Evolutionary conservation across 2,888 invertebrate genomes (phyloP).

Genomic region (Aphodius granarius): DNA sequence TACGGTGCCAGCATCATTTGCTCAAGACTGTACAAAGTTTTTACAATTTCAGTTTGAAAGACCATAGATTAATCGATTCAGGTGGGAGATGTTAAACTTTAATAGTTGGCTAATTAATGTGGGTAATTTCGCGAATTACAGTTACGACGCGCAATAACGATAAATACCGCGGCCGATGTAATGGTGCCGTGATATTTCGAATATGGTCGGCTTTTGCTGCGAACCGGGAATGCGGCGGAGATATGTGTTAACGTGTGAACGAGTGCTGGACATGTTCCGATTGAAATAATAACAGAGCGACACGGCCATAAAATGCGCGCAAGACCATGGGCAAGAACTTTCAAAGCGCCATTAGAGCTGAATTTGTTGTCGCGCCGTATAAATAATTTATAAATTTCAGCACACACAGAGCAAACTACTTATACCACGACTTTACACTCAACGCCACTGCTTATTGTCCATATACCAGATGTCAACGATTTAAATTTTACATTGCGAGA

Average conservation of each 20-base stretch:
- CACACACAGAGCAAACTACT: conserved; percentile 1
- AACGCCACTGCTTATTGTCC: background rate
- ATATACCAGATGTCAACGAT: background rate
- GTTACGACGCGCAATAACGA: background rate
- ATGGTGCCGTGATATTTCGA: background rate
- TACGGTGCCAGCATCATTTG: too few species aligned
- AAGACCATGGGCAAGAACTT: conserved; percentile 3
- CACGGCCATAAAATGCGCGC: conserved; percentile 5
- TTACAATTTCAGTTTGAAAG: too few species aligned
- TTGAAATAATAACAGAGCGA: conserved; percentile 6
- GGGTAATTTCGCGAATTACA: background rate
- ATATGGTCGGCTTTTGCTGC: background rate
- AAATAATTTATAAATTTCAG: conserved; percentile 11
- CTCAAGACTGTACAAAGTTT: too few species aligned
- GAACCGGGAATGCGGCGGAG: background rate
- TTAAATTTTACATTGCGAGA: background rate
- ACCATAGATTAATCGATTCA: background rate
- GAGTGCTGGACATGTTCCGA: conserved; percentile 5
- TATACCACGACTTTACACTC: background rate
- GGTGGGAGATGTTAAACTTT: background rate
- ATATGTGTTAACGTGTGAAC: conserved; percentile 9
- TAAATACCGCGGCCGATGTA: background rate
- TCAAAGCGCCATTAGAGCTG: conserved; percentile 13
- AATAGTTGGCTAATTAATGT: background rate
- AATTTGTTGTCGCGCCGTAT: conserved; percentile 9